phyloP scores from a whole-genome alignment of 2,113 vertebrate species.

The Natator depressus region DNA sequence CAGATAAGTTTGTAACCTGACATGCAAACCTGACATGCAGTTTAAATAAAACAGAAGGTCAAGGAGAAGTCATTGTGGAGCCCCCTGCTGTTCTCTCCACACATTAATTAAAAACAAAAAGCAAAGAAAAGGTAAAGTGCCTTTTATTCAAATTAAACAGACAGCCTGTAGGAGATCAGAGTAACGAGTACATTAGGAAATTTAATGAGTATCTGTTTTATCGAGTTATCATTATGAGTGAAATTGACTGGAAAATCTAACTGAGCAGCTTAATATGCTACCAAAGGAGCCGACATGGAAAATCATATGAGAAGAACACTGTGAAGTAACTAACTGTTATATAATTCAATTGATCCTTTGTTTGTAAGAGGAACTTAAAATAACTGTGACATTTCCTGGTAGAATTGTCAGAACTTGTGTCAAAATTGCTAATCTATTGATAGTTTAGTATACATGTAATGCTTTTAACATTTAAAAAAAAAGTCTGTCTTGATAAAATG shows the following conservation, averaged over 20 bases:
- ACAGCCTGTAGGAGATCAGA: background rate
- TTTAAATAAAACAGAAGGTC: conserved; percentile 21
- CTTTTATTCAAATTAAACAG: background rate
- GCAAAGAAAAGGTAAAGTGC: background rate
- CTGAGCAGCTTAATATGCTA: background rate
- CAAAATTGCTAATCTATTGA: background rate
- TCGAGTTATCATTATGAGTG: background rate
- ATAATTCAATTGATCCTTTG: conserved; percentile 26
- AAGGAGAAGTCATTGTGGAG: background rate
- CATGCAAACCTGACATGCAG: background rate
- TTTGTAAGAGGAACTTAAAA: conserved; percentile 48
- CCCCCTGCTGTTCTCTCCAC: background rate
- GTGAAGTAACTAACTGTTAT: conserved; percentile 5
- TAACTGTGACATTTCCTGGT: background rate
- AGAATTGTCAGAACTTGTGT: background rate
- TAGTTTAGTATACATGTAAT: background rate
- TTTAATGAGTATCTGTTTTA: background rate
- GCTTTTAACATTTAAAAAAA: background rate
- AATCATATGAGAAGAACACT: conserved; percentile 1
- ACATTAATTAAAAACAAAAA: background rate
- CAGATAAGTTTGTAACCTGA: background rate
- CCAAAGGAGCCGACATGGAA: background rate
- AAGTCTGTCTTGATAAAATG: background rate
- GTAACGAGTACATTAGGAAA: background rate
- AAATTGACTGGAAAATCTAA: conserved; percentile 43